phyloP scores from a whole-genome alignment of 1,140 invertebrate species.

The Drosophila elegans region DNA sequence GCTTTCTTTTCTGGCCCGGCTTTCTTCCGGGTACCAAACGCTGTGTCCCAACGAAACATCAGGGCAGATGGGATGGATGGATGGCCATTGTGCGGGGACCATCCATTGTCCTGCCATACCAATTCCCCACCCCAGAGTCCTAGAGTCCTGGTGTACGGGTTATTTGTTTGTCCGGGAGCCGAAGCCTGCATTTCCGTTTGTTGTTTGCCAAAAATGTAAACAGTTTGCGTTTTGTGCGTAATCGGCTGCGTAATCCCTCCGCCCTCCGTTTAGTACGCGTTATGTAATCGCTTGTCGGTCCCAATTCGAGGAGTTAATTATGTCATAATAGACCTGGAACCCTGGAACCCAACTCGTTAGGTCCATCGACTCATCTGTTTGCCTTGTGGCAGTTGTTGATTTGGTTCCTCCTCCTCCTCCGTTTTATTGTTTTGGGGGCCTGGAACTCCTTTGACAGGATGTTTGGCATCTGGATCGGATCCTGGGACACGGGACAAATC shows the following conservation, averaged over 20 bases:
- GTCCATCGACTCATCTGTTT: conserved; percentile 37
- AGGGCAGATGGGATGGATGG: conserved; percentile 39
- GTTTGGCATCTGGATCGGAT: neutral
- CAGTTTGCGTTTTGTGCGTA: conserved; percentile 72
- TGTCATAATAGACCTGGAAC: conserved; percentile 68
- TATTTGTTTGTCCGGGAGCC: conserved; percentile 72
- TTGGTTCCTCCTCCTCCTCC: conserved; percentile 14
- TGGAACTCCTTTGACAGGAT: conserved; percentile 9
- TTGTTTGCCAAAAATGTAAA: conserved; percentile 78
- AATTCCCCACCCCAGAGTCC: neutral
- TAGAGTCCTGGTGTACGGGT: conserved; percentile 54
- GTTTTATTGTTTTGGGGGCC: conserved; percentile 15
- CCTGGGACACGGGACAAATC: conserved; percentile 39
- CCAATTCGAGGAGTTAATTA: conserved; percentile 76
- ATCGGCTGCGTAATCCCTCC: conserved; percentile 53
- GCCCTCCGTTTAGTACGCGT: conserved; percentile 37
- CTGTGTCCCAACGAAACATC: conserved; percentile 19
- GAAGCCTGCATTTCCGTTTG: conserved; percentile 74
- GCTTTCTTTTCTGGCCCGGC: conserved; percentile 42
- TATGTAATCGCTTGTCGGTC: conserved; percentile 68
- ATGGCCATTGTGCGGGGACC: conserved; percentile 24
- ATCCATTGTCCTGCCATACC: conserved; percentile 32
- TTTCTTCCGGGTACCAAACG: conserved; percentile 26
- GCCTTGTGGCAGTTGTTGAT: conserved; percentile 46
- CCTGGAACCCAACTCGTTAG: conserved; percentile 34